phyloP scores from a whole-genome alignment of 2,113 vertebrate species.

The Gallinago undulata region DNA sequence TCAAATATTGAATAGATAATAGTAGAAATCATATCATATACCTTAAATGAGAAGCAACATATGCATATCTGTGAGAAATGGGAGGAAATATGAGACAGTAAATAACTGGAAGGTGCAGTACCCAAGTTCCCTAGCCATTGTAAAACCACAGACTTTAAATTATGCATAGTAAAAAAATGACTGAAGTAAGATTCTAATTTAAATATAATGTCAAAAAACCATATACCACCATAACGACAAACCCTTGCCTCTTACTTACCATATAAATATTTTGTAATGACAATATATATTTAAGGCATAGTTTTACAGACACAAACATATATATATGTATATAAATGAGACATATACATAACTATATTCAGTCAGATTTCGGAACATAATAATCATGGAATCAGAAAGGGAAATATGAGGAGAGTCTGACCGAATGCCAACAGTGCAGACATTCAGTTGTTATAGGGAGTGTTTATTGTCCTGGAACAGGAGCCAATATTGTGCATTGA shows the following conservation, averaged over 20 bases:
- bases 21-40: background rate
- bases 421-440: background rate
- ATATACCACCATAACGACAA: background rate
- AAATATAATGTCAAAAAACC: background rate
- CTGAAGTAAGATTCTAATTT: background rate
- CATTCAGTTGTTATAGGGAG: conserved; percentile 7
- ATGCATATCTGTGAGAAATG: background rate
- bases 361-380: background rate
- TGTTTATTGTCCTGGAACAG: conserved; percentile 18
- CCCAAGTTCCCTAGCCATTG: background rate
- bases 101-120: background rate
- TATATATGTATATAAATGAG: background rate
- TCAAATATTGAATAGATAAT: background rate
- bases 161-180: background rate
- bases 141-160: background rate
- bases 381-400: background rate
- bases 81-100: background rate
- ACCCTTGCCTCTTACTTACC: background rate
- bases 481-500: conserved; percentile 24
- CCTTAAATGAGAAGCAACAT: background rate
- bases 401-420: background rate
- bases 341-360: background rate
- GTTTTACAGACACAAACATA: background rate
- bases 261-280: background rate
- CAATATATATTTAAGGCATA: background rate